Percentiles rank a stretch among this genome's conserved stretches.
phyloP scores from a whole-genome alignment of 35 echinoderm and acorn worm genomes.

The Apostichopus californicus region DNA sequence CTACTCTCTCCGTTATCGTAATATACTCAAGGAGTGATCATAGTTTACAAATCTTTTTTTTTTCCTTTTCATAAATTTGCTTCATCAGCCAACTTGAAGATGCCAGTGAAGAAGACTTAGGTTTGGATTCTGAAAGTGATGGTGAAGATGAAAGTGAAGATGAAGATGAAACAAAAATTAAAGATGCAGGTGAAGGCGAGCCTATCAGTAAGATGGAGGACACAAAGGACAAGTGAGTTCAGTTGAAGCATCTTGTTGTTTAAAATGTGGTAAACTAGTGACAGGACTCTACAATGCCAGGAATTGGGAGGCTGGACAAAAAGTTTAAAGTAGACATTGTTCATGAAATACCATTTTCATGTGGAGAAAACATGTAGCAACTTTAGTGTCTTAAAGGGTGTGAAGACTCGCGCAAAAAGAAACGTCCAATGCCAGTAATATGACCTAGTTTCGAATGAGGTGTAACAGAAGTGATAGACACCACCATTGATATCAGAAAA shows the following conservation, averaged over 20 bases:
- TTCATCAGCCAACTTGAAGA: slow-evolving; percentile 65
- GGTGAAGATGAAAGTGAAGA: background rate
- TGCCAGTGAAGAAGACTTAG: slow-evolving; percentile 72
- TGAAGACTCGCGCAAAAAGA: no score
- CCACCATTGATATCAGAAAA: no score
- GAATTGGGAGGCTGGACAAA: no score
- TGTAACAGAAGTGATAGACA: no score
- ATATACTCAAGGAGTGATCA: no score
- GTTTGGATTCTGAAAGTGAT: slow-evolving; percentile 33
- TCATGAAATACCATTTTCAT: no score
- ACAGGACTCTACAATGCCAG: background rate
- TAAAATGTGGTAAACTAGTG: background rate
- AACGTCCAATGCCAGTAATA: no score
- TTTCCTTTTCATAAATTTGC: background rate
- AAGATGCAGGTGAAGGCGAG: background rate
- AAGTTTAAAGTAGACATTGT: no score
- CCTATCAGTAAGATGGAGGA: background rate
- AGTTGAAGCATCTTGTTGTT: background rate
- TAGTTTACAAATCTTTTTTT: background rate
- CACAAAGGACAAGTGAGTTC: background rate
- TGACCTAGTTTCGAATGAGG: no score
- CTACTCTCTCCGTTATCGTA: no score
- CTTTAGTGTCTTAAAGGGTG: no score
- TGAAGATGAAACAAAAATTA: slow-evolving; percentile 2
- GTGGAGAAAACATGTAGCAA: no score